phyloP scores from a whole-genome alignment of 2,888 invertebrate genomes.

The Gymnoscelis rufifasciata region DNA sequence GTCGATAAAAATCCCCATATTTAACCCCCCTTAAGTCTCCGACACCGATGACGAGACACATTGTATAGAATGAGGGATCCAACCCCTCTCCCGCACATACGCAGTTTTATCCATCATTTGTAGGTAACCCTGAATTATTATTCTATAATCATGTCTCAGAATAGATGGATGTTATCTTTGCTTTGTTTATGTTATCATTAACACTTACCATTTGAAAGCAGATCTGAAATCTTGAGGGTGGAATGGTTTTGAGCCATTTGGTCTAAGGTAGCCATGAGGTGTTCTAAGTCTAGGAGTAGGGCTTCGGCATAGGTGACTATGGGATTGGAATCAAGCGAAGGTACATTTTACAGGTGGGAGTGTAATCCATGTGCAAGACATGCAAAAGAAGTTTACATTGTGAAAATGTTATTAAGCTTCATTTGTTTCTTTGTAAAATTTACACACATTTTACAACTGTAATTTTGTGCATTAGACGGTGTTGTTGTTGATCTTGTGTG shows the following conservation, averaged over 20 bases:
- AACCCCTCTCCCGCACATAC: too few relatives aligned
- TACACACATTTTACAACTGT: conserved; percentile 7
- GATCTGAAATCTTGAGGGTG: conserved; percentile 74
- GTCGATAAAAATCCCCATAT: too few relatives aligned
- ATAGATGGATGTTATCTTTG: too few relatives aligned
- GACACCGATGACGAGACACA: too few relatives aligned
- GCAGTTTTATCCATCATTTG: too few relatives aligned
- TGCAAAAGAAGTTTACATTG: conserved; percentile 66
- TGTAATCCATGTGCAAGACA: conserved; percentile 75
- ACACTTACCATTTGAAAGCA: conserved; percentile 74
- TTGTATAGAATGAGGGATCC: too few relatives aligned
- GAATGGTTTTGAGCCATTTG: conserved; percentile 78
- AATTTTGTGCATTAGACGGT: conserved; percentile 25
- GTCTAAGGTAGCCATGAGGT: conserved; percentile 77
- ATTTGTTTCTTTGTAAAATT: conserved; percentile 13
- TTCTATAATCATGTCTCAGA: too few relatives aligned
- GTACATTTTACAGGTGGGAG: conserved; percentile 51
- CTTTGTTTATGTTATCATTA: conserved; percentile 8
- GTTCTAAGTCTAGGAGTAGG: conserved; percentile 77
- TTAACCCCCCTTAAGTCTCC: too few relatives aligned
- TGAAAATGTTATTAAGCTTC: conserved; percentile 26
- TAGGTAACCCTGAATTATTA: too few relatives aligned
- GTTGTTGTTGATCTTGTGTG: conserved; percentile 15
- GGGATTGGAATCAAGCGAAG: conserved; percentile 57
- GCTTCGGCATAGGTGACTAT: conserved; percentile 77